Conservation (phyloP, 2,113 vertebrate species). For the Nothoprocta perdicaria region DNA sequence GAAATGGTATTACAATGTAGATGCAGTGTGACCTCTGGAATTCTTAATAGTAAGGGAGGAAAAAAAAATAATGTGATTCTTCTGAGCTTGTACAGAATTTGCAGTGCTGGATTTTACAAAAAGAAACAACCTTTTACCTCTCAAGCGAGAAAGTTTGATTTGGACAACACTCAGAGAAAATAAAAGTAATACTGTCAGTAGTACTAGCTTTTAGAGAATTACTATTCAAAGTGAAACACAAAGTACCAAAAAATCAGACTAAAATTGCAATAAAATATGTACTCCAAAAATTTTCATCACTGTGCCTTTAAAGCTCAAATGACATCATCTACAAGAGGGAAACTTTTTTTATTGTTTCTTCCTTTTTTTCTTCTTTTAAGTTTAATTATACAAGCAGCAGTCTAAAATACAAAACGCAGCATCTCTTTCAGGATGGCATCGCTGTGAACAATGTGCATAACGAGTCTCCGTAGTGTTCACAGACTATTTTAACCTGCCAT, state of each 20-base stretch:
- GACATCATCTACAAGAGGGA: neutral
- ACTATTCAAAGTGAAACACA: neutral
- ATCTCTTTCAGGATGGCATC: neutral
- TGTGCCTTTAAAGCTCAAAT: neutral
- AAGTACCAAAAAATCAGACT: neutral
- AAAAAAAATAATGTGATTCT: neutral
- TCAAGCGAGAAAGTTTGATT: neutral
- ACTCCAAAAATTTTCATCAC: neutral
- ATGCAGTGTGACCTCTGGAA: neutral
- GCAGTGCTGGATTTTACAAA: neutral
- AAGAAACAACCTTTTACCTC: neutral
- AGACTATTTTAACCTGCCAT: constrained; percentile 13
- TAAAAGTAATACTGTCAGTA: neutral
- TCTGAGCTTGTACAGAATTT: neutral
- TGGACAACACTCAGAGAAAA: neutral
- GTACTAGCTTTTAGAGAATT: neutral
- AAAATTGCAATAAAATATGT: neutral
- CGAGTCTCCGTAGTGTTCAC: neutral
- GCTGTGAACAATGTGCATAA: neutral
- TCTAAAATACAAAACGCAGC: neutral
- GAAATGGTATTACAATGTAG: neutral
- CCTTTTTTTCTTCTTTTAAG: too few species aligned
- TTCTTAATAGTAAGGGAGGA: neutral
- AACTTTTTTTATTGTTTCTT: neutral
- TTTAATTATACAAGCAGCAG: neutral